Evolutionary conservation across 2,797 vertebrate species (phyloP).

Genomic region (Numenius phaeopus): DNA sequence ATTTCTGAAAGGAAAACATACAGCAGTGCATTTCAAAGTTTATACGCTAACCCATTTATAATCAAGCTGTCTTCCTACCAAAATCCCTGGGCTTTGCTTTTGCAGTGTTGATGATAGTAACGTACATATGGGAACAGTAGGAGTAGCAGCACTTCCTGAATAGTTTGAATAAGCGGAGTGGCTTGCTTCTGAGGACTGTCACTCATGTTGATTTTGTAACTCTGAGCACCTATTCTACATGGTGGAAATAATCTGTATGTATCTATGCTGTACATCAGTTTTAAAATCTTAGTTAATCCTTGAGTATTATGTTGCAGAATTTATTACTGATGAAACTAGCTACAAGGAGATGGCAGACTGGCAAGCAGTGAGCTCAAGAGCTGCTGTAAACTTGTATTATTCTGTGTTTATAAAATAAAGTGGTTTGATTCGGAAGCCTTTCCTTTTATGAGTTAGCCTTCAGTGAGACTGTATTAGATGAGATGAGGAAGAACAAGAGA

Average conservation of each 20-base stretch:
- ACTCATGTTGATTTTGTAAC: background rate
- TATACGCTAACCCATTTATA: background rate
- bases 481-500: constrained; percentile 8
- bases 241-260: background rate
- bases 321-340: background rate
- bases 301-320: background rate
- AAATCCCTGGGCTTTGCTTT: constrained; percentile 3
- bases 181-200: background rate
- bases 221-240: background rate
- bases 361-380: background rate
- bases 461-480: background rate
- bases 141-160: background rate
- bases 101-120: background rate
- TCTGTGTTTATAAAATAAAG: background rate
- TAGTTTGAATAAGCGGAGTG: background rate
- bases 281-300: constrained; percentile 10
- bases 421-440: background rate
- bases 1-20: background rate
- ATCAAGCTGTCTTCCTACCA: background rate
- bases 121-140: background rate
- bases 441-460: background rate
- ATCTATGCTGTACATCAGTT: background rate
- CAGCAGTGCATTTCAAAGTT: background rate
- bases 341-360: too few relatives aligned
- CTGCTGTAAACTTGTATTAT: background rate